Conservation (phyloP, 2,113 vertebrate species). For the Tenebrosternarchus preto region DNA sequence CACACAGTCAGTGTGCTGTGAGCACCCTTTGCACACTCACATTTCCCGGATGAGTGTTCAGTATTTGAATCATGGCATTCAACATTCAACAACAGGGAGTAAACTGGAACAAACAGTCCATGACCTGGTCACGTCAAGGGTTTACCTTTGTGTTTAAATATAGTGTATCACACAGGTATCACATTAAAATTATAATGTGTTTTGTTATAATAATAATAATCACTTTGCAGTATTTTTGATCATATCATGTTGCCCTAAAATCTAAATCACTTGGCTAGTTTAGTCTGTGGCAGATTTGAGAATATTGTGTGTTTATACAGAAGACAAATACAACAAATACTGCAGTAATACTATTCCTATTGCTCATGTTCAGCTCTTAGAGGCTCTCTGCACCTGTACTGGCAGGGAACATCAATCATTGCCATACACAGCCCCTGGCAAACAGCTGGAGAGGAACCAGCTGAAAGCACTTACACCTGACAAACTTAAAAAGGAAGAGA, state of each 20-base stretch:
- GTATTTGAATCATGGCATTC: too few relatives aligned
- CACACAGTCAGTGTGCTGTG: too few relatives aligned
- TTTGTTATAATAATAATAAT: constrained; percentile 10
- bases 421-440: constrained; percentile 47
- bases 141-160: too few relatives aligned
- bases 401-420: constrained; percentile 53
- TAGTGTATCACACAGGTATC: too few relatives aligned
- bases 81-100: too few relatives aligned
- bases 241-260: too few relatives aligned
- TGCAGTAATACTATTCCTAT: neutral
- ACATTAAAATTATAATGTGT: neutral
- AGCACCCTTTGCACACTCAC: too few relatives aligned
- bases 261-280: too few relatives aligned
- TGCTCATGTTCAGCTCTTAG: constrained; percentile 19
- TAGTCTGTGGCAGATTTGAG: too few relatives aligned
- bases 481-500: constrained; percentile 51
- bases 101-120: too few relatives aligned
- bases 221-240: neutral
- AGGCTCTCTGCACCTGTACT: constrained; percentile 40
- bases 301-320: constrained; percentile 22
- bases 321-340: neutral
- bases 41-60: too few relatives aligned
- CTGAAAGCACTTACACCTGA: constrained; percentile 51
- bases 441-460: constrained; percentile 54
- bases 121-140: too few relatives aligned